A percentile compares a stretch with the other conserved stretches of the same genome.
phyloP scores from a whole-genome alignment of 2,113 vertebrate species.

The Eonycteris spelaea region DNA sequence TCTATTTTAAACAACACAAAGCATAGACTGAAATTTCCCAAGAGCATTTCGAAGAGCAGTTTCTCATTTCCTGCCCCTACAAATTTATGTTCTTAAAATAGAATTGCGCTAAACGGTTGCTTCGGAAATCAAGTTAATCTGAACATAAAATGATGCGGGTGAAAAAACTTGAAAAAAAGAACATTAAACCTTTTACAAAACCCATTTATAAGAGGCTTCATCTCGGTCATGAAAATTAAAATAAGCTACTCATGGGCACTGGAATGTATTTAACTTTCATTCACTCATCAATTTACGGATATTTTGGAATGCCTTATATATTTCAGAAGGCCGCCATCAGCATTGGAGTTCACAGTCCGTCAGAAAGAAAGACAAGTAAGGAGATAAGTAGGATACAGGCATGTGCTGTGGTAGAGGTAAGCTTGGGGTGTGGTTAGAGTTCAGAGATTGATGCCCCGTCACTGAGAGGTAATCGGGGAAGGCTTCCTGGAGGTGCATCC shows the following conservation, averaged over 20 bases:
- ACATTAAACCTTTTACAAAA: conserved; percentile 6
- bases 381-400: neutral
- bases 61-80: conserved; percentile 65
- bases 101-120: conserved; percentile 39
- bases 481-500: neutral
- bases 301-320: neutral
- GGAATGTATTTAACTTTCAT: neutral
- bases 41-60: conserved; percentile 63
- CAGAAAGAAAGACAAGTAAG: neutral
- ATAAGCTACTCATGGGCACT: neutral
- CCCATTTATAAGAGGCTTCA: neutral
- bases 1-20: conserved; percentile 65
- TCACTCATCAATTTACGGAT: neutral
- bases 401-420: neutral
- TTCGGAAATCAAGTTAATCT: conserved; percentile 62
- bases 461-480: neutral
- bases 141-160: neutral
- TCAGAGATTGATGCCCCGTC: neutral
- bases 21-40: conserved; percentile 62
- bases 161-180: neutral
- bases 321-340: neutral
- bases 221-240: neutral
- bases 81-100: conserved; percentile 63
- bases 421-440: rapidly evolving
- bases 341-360: too few relatives aligned